Conservation (phyloP, 2,113 vertebrate species). For the Litocranius walleri region DNA sequence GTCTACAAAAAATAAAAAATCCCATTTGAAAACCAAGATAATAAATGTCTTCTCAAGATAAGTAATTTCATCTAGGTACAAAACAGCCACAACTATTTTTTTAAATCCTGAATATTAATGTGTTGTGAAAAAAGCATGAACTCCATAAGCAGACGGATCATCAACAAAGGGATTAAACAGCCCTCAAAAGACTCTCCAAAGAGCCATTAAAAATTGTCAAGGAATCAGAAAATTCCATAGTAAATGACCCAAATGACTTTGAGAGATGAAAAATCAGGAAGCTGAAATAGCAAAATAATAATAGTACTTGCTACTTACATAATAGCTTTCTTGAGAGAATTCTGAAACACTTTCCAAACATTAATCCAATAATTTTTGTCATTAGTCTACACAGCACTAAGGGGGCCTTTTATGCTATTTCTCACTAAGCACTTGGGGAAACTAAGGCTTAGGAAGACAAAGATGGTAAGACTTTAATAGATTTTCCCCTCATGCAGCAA, state of each 20-base stretch:
- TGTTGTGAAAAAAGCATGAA: slow-evolving; percentile 58
- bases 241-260: slow-evolving; percentile 75
- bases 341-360: slow-evolving; percentile 68
- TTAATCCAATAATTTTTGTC: slow-evolving; percentile 70
- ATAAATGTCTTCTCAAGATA: slow-evolving; percentile 62
- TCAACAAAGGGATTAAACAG: slow-evolving; percentile 63
- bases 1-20: slow-evolving; percentile 36
- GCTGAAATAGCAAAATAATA: slow-evolving; percentile 68
- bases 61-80: slow-evolving; percentile 62
- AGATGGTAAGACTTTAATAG: slow-evolving; percentile 35
- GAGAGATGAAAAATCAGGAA: slow-evolving; percentile 65
- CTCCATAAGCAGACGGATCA: slow-evolving; percentile 60
- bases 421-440: slow-evolving; percentile 43
- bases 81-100: slow-evolving; percentile 64
- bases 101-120: slow-evolving; percentile 69
- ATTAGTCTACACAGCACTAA: slow-evolving; percentile 53
- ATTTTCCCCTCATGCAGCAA: not conserved
- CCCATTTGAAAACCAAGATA: slow-evolving; percentile 45
- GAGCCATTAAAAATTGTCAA: slow-evolving; percentile 71
- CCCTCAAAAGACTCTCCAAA: slow-evolving; percentile 62
- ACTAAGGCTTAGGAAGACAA: slow-evolving; percentile 49
- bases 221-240: slow-evolving; percentile 70
- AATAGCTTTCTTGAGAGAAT: slow-evolving; percentile 67
- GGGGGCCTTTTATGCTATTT: slow-evolving; percentile 19
- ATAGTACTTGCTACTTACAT: slow-evolving; percentile 54